Evolutionary conservation across 2,888 invertebrate species (phyloP), one percentile per base, ranked within the genome.

Genomic region (Brachylomia viminalis): DNA sequence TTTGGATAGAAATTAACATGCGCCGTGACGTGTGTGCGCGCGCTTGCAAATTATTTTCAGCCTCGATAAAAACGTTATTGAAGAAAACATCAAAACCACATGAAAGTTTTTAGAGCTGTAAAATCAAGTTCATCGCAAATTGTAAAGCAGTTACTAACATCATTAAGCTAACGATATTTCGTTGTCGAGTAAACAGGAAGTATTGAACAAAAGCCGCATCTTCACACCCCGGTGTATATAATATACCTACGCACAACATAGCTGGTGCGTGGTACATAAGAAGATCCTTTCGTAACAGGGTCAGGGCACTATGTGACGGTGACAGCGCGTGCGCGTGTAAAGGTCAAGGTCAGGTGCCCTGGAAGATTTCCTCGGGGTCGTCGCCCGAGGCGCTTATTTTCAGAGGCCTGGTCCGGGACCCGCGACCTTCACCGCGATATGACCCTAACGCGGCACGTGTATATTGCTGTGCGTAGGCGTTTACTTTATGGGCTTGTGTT

Each of bases 351-450:
- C 93, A 92, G 93, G 86, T 91, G 90, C 95, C 95, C 95, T 95
- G 96, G 95, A 96, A 96, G 95, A 95, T 96, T 96, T 95, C 93
- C 94, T 93, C 90, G 93, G 93, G 96, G 94, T 96, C 94, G 92
- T 91, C 90, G 95, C 91, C 95, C 95, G 91, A 84, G 87, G 91
- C 90, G 92, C 93, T 93, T 93, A 93, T 93, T 94, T 95, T 95
- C 94, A 93, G 95, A 92, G 92, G 91, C 92, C 92, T 93, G 93
- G 90, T 92, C 92, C 91, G 92, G 94, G 92, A 92, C 91, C 90
- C 86, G 91, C 92, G 94, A 93, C 96, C 95, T 95, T 95, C 95
- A 95, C 94, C 94, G 92, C 89, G 89, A 87, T 91, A 87, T 93
- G 93, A 94, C 94, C 94, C 91, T 89, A 87, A 78, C 81, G 83